Conservation (phyloP, 1,140 invertebrate genomes). For the Brachionus manjavacas region DNA sequence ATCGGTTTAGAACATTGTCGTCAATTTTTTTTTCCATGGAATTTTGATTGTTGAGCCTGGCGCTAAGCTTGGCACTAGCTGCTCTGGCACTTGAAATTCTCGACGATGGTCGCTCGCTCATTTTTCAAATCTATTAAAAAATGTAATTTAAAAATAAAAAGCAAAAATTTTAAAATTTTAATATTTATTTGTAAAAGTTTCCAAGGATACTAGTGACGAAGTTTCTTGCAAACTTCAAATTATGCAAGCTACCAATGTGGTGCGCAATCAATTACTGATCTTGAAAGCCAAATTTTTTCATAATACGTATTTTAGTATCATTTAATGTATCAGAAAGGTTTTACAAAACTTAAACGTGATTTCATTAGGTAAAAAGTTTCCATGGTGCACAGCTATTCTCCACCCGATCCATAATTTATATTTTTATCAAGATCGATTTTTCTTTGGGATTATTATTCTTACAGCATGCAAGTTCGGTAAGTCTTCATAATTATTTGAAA, state of each 20-base stretch:
- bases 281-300: neutral
- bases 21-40: neutral
- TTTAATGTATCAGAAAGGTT: neutral
- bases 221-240: neutral
- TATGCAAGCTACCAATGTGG: neutral
- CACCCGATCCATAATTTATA: neutral
- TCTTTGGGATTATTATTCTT: neutral
- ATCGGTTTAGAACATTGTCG: conserved; percentile 15
- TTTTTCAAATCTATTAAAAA: conserved; percentile 4
- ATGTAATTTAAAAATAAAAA: neutral
- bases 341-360: neutral
- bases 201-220: neutral
- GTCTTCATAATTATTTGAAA: neutral
- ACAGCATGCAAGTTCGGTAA: neutral
- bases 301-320: neutral
- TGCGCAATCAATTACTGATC: neutral
- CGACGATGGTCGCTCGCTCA: neutral
- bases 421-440: neutral
- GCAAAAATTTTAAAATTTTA: neutral
- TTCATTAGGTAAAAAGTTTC: neutral
- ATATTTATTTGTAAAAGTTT: neutral
- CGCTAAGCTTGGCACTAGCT: neutral
- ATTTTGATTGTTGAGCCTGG: neutral
- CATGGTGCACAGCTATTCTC: neutral
- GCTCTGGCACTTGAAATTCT: neutral